A percentile compares a stretch with the other conserved stretches of the same genome.
These are phyloP conservation scores for Diabrotica balteata DNA, from an alignment of 2,888 invertebrate genomes.

Conservation along the genomic window DNA sequence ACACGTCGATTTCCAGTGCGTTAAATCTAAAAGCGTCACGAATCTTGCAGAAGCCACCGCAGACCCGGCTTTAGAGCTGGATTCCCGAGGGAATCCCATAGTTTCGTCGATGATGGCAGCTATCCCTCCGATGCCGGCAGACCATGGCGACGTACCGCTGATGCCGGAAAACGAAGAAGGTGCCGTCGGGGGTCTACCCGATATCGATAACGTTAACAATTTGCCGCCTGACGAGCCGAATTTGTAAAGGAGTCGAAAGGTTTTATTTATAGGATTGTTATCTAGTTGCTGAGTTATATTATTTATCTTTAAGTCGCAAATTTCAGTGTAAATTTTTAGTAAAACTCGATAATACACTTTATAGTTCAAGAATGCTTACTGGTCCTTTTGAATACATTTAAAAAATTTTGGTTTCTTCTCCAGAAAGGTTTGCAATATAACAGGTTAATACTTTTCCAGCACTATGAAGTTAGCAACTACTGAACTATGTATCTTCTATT, in stretches of 20 bases:
- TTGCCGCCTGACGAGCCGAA: constrained; percentile 37
- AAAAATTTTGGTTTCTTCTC: no score
- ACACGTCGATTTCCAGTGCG: constrained; percentile 99
- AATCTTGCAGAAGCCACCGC: constrained; percentile 95
- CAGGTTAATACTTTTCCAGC: no score
- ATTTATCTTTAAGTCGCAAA: no score
- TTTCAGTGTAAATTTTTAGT: no score
- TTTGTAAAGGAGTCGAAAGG: constrained; percentile 21
- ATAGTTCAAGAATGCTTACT: no score
- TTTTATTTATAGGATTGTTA: constrained; percentile 1
- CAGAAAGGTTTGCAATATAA: no score
- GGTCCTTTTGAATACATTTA: no score
- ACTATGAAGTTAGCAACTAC: no score
- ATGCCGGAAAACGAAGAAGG: constrained; percentile 56
- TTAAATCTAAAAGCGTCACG: constrained; percentile 96
- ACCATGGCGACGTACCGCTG: constrained; percentile 42
- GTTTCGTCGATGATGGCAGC: constrained; percentile 44
- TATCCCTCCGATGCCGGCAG: constrained; percentile 42
- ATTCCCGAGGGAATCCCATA: constrained; percentile 66
- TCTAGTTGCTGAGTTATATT: background rate
- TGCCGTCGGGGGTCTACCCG: constrained; percentile 52
- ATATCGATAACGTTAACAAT: constrained; percentile 42
- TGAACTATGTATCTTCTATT: no score
- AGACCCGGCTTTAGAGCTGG: constrained; percentile 78
- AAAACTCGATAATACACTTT: no score